These are phyloP conservation scores for Homarus americanus DNA, from an alignment of 1,140 invertebrate genomes.

Conservation along the genomic window DNA sequence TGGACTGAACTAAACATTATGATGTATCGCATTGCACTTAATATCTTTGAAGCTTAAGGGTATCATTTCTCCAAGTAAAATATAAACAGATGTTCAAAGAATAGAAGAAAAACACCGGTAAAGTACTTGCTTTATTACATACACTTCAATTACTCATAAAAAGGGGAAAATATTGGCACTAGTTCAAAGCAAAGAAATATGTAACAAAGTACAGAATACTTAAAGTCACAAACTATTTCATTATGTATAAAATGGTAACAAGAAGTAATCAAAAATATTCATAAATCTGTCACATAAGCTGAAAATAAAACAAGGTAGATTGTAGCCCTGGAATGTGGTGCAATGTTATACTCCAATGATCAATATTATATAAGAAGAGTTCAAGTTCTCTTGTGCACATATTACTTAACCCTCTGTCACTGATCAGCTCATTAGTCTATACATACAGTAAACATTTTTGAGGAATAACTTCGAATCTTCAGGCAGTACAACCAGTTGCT, in stretches of 20 bases:
- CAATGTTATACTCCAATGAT: constrained; percentile 14
- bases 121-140: constrained; percentile 45
- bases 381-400: no score
- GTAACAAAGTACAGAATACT: constrained; percentile 25
- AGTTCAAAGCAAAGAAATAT: constrained; percentile 35
- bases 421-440: no score
- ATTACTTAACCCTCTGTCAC: no score
- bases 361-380: no score
- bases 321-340: constrained; percentile 23
- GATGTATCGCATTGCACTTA: no score
- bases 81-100: not conserved
- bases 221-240: not conserved
- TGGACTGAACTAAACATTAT: no score
- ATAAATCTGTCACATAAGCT: not conserved
- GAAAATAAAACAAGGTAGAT: not conserved
- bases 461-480: no score
- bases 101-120: not conserved
- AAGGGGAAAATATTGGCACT: constrained; percentile 41
- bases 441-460: no score
- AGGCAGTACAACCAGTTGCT: no score
- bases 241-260: constrained; percentile 15
- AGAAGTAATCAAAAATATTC: not conserved
- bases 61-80: no score
- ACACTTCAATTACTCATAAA: constrained; percentile 10
- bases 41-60: no score